phyloP scores from a whole-genome alignment of 2,113 vertebrate species.

The Pteropus alecto region DNA sequence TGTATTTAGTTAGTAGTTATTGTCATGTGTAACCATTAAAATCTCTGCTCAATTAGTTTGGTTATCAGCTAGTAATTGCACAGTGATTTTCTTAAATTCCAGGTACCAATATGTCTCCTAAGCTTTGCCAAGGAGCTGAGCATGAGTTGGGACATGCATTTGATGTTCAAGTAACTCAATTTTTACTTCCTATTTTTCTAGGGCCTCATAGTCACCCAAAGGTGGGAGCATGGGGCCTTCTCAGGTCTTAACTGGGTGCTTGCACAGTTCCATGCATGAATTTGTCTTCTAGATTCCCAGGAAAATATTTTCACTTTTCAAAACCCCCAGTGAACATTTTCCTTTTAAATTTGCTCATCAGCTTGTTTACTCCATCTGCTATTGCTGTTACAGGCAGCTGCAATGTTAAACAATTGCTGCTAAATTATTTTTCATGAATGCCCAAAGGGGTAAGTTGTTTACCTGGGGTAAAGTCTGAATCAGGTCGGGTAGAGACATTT shows the following conservation, averaged over 20 bases:
- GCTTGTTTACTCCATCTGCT: not conserved
- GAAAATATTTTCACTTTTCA: not conserved
- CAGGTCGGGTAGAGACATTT: not conserved
- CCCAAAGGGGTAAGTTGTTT: not conserved
- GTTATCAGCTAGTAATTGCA: not conserved
- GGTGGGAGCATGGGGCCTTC: not conserved
- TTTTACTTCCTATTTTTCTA: not conserved
- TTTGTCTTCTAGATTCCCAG: not conserved
- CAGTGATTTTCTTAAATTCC: not conserved
- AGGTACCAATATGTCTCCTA: not conserved
- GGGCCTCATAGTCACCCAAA: not conserved
- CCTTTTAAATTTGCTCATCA: not conserved
- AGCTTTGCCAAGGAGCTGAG: not conserved
- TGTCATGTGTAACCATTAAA: not conserved
- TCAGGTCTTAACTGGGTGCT: not conserved
- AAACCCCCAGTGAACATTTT: not conserved
- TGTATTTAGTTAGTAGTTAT: not conserved
- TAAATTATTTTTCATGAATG: not conserved
- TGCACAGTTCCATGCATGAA: not conserved
- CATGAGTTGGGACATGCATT: not conserved
- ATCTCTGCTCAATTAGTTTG: not conserved
- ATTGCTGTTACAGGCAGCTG: not conserved
- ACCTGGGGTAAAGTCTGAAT: not conserved
- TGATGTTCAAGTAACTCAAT: not conserved
- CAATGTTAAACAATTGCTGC: not conserved